Base-by-base conservation (phyloP, 2,888 invertebrate species). In the Dermolepida albohirtum region DNA sequence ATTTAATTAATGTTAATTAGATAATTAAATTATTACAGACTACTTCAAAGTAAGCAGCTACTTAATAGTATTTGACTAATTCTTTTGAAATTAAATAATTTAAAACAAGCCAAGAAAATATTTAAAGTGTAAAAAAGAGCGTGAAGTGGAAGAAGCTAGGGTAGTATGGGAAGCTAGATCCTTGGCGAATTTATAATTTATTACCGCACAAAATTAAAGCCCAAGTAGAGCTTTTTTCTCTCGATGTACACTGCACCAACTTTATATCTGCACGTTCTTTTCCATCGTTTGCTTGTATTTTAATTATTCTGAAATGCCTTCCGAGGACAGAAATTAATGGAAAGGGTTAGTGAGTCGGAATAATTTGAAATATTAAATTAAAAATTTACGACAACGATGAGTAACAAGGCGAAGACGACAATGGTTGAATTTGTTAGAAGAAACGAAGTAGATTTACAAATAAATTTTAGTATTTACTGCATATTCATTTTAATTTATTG, bases 361-460 rank as follows among this genome's bases (percentile, higher is more conserved):
- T 59, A 59, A 59, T 59, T 59, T 59, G 59, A 59, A 59, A 59
- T 59, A 59, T 59, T 44, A 59, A 59, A 59, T 59, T 59, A 59
- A 59, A 59, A 59, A 59, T 59, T 59, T 47, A 59, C 44, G 34
- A 47, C 29, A 47, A 59, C 59, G 47, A 14, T 22, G 44, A 10
- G 39, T 39, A 54, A 54, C 54, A 54, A 54, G 34, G 11, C 17
- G 11, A 54, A 34, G 47, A 59, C 59, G 47, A 47, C 59, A 47
- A 47, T 14, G 12, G 29, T 4, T 16, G 34, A 59, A 34, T 47
- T 44, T 47, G 44, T 16, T 39, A n/a, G 47, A 47, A 47, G 47
- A 47, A 59, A 47, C 27, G 27, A 29, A 14, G 27, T 22, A 29
- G 17, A 47, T 47, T 8, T 47, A 12, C 11, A 27, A 44, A 44